Evolutionary conservation across 2,797 vertebrate genomes (phyloP).

Genomic region (Pipistrellus pipistrellus): DNA sequence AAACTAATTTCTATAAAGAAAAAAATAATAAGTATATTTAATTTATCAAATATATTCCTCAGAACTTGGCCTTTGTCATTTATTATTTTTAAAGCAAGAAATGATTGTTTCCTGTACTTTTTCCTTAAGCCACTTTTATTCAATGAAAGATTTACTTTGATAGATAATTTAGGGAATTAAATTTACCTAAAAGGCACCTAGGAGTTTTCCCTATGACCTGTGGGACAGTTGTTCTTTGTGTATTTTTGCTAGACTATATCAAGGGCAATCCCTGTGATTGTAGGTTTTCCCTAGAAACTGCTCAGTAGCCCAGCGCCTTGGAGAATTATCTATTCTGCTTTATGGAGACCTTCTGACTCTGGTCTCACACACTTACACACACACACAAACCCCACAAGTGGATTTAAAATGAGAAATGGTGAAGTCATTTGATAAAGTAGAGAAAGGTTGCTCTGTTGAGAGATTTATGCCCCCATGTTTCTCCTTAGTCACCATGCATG

Average conservation of each 20-base stretch:
- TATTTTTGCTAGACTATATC: constrained; percentile 21
- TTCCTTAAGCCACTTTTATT: background rate
- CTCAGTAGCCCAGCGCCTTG: background rate
- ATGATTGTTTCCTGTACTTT: background rate
- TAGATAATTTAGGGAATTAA: constrained; percentile 20
- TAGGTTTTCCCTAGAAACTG: background rate
- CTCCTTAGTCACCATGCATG: background rate
- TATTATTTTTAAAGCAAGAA: constrained; percentile 42
- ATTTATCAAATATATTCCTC: background rate
- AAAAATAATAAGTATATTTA: background rate
- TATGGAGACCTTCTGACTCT: constrained; percentile 27
- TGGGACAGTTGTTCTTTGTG: background rate
- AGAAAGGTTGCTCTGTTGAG: background rate
- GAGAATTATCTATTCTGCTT: background rate
- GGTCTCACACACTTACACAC: background rate
- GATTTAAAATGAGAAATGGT: constrained; percentile 34
- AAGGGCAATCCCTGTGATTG: background rate
- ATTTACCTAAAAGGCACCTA: background rate
- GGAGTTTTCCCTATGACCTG: background rate
- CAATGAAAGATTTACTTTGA: constrained; percentile 24
- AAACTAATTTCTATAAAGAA: constrained; percentile 12
- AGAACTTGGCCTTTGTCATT: background rate
- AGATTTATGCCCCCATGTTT: background rate
- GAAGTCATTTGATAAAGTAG: constrained; percentile 13
- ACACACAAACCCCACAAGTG: background rate